Percentiles rank a stretch among this genome's conserved stretches.
Conservation (phyloP, 2,888 invertebrate species). For the Athripsodes cinereus region DNA sequence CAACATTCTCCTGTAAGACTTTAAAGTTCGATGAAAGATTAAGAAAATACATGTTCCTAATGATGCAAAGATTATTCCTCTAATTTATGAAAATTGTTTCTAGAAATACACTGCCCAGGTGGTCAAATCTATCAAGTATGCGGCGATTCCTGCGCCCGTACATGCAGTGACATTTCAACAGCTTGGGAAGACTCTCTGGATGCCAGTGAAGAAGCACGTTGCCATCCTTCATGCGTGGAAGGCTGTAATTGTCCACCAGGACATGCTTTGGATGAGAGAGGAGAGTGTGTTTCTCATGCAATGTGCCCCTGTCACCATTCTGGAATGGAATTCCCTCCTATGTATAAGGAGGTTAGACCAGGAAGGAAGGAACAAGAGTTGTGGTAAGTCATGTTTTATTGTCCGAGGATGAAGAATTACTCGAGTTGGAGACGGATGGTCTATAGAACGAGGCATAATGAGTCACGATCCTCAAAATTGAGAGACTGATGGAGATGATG, state of each 20-base stretch:
- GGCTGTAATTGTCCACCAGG: constrained; percentile 86
- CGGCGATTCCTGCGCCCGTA: constrained; percentile 74
- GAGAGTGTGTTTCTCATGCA: constrained; percentile 69
- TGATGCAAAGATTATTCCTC: no score
- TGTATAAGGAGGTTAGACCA: constrained; percentile 69
- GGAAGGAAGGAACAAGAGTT: constrained; percentile 63
- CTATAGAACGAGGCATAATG: no score
- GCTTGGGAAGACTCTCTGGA: constrained; percentile 23
- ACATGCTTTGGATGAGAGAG: constrained; percentile 63
- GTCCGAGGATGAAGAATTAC: no score
- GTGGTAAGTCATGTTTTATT: no score
- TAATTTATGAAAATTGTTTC: no score
- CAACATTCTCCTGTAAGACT: no score
- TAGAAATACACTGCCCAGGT: constrained; percentile 67
- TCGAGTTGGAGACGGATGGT: no score
- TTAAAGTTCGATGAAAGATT: no score
- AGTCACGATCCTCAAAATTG: no score
- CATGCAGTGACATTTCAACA: constrained; percentile 58
- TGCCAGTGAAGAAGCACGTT: constrained; percentile 39
- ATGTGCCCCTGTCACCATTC: constrained; percentile 73
- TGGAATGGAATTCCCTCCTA: constrained; percentile 65
- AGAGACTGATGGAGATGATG: no score
- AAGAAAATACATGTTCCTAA: no score
- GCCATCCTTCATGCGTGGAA: constrained; percentile 69
- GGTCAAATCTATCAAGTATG: constrained; percentile 81